Conservation (phyloP, 2,888 invertebrate species). For the Cephus spinipes region DNA sequence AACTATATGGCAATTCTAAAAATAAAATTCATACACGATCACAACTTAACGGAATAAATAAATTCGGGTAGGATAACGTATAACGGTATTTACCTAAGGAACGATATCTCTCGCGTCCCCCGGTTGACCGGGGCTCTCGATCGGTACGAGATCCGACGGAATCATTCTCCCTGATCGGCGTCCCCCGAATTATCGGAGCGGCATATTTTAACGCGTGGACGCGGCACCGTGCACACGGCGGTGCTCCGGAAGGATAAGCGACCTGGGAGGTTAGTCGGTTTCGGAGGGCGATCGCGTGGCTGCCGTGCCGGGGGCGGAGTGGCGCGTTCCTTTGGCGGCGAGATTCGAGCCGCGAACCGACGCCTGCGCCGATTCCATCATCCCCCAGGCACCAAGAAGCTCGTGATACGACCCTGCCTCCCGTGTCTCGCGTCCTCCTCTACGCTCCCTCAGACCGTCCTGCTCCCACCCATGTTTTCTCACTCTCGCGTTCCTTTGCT, state of each 20-base stretch:
- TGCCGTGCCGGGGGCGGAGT: constrained; percentile 62
- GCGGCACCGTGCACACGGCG: constrained; percentile 20
- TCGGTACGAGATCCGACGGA: background rate
- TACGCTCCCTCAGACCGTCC: background rate
- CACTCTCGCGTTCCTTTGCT: constrained; percentile 3
- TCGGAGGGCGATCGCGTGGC: constrained; percentile 50
- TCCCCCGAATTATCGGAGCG: constrained; percentile 7
- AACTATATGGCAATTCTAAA: background rate
- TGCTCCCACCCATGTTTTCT: background rate
- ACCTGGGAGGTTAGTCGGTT: constrained; percentile 58
- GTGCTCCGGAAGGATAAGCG: constrained; percentile 34
- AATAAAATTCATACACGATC: background rate
- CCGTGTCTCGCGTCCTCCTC: background rate
- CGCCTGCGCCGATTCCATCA: constrained; percentile 53
- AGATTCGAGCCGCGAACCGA: constrained; percentile 56
- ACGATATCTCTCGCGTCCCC: background rate
- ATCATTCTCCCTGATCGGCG: background rate
- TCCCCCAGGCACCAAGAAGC: constrained; percentile 18
- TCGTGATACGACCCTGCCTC: constrained; percentile 1
- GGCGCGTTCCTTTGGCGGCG: constrained; percentile 61
- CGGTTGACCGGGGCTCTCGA: background rate
- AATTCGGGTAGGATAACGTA: background rate
- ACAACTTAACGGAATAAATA: background rate
- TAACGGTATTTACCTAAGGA: background rate
- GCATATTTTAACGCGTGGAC: constrained; percentile 7